Evolutionary conservation across 2,113 vertebrate species (phyloP), one percentile per base, ranked within the genome.

Genomic region (Nothoprocta pentlandii): DNA sequence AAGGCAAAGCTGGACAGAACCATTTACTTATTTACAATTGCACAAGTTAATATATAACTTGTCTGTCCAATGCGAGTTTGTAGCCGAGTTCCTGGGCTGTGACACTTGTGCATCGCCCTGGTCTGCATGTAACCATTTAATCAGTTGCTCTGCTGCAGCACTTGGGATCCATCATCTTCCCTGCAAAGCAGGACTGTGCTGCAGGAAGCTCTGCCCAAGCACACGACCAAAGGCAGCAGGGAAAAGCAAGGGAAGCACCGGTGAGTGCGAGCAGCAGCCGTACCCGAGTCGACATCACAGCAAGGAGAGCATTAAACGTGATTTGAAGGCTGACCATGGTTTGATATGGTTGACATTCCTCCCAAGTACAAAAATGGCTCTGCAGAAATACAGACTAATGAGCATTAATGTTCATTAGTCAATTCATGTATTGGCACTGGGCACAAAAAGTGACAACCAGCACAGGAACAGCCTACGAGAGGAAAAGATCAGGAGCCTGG

Each of bases 81-180:
- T 44, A 76, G 6, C 4, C 0, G 30, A 30, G 19, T 34, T 94
- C 59, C 81, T 25, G 23, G 70, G 49, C 59, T 49, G 11, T 17
- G 47, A 12, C 30, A 13, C 2, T 44, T 0, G 2, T 3, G 3
- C 3, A 2, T 3, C 8, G 20, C 22, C 10, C 23, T 4, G 46
- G 16, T 39, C 68, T 59, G 34, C n/a, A 17, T 30, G n/a, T 21
- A 44, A 39, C 30, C 19, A 8, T 63, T 44, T 34, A 26, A 56
- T 12, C 42, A 20, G 44, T 75, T 34, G 11, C 42, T 15, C n/a
- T 14, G 19, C 17, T 36, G 39, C 11, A 54, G 36, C 30, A 25
- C 22, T 16, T 16, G 16, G 44, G 54, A 58, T 56, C 49, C 46
- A 76, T 9, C 66, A 39, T 7, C 49, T 51, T 70, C 68, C 26